Base-by-base conservation (phyloP, 2,888 invertebrate genomes). In the Hyles lineata region DNA sequence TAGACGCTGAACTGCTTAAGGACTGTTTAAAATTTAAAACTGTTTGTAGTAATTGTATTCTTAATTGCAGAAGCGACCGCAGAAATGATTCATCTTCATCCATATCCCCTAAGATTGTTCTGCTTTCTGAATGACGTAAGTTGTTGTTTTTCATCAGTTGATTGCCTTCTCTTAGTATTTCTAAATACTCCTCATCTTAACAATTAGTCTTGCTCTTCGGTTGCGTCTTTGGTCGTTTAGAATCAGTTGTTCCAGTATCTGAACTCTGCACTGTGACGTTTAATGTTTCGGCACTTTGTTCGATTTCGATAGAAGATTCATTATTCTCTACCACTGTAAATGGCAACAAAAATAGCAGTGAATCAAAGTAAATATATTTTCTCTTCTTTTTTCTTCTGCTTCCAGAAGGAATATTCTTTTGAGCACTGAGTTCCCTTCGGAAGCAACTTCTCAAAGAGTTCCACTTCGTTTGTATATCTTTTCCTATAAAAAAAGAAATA, bases 81-180 rank as follows among this genome's bases (percentile, higher is more conserved):
- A 75, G 75, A 76, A 76, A 75, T 75, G 71, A 71, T 74, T 75
- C 74, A 76, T 76, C 73, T 67, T 74, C 75, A 74, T 75, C 74
- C 50, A 72, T 69, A 72, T 62, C 72, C 60, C 72, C 70, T 72
- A 72, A 72, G 70, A 69, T 70, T 70, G 63, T 72, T 74, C 72
- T 74, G 72, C 72, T 72, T 74, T 67, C 71, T 72, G 72, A 74
- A 72, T 73, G 70, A 62, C 73, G 70, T 70, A 70, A 70, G 63
- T 72, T 70, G 58, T 72, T 72, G 73, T 75, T 74, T 62, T 63
- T 71, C 70, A 75, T 71, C 74, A 76, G 72, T 74, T 72, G 74
- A 76, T 76, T 73, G 72, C 74, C 73, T 73, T 76, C 73, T 73
- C 74, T 74, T 70, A 74, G 76, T 76, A 74, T 61, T 76, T 74